Percentiles rank a stretch among this genome's conserved stretches.
These are phyloP conservation scores for Cheilosia pagana DNA, from an alignment of 2,888 invertebrate genomes.

Conservation along the genomic window DNA sequence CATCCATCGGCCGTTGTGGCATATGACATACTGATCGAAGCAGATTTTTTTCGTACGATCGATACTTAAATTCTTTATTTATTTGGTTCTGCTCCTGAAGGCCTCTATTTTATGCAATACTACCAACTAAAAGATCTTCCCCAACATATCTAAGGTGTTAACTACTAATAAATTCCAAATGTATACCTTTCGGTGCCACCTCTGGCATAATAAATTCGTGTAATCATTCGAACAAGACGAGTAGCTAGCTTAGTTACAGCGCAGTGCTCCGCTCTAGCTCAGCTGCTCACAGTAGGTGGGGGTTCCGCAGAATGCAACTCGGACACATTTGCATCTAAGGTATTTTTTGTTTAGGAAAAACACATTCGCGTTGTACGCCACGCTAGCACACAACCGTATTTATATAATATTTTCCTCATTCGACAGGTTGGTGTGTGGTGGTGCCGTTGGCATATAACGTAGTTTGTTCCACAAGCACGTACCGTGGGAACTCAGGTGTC, in stretches of 20 bases:
- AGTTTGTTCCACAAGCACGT: slow-evolving; percentile 68
- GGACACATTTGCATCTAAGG: slow-evolving; percentile 69
- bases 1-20: no score
- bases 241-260: slow-evolving; percentile 26
- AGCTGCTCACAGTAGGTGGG: slow-evolving; percentile 39
- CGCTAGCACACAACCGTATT: slow-evolving; percentile 6
- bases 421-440: slow-evolving; percentile 70
- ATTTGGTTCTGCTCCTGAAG: neutral
- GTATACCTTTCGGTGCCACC: slow-evolving; percentile 50
- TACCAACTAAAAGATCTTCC: slow-evolving; percentile 2
- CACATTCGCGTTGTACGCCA: slow-evolving; percentile 35
- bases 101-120: neutral
- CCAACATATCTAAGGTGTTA: slow-evolving; percentile 54
- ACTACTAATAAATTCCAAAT: slow-evolving; percentile 68
- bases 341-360: slow-evolving; percentile 65
- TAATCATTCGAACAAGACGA: slow-evolving; percentile 67
- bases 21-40: no score
- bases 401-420: slow-evolving; percentile 55
- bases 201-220: slow-evolving; percentile 68
- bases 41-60: no score
- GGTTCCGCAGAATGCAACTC: slow-evolving; percentile 70
- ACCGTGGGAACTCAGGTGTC: slow-evolving; percentile 74
- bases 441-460: slow-evolving; percentile 35
- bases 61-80: neutral
- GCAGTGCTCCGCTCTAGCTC: neutral